Base-by-base conservation (phyloP, 2,113 vertebrate genomes). In the Bufo bufo region DNA sequence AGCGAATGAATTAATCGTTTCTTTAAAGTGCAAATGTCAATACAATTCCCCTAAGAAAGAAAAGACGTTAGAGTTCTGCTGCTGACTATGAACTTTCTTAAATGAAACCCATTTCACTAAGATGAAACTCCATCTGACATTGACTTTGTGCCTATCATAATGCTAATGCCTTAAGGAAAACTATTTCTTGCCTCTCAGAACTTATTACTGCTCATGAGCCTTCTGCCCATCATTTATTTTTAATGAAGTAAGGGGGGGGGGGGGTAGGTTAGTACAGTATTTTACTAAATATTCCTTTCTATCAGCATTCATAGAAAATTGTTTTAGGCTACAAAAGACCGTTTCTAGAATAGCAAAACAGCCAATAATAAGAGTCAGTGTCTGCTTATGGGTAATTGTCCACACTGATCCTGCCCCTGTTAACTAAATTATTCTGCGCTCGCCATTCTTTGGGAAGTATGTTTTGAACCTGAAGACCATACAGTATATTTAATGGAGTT, bases 61-160 rank as follows among this genome's bases (percentile, higher is more conserved):
- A 58, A 83, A 83, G 49, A 61, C 69, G 65, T 61, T 77, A 77
- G 8, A 14, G 49, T 49, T 77, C 47, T 87, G n/a, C 20, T 88
- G 80, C 80, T 88, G 80, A 88, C 80, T 65, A 65, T 77, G 71
- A 83, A 84, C 79, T 77, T 87, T 84, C 47, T 52, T 88, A 88
- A 77, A 88, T 75, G 6, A 88, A 75, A 83, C 47, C 58, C 50
- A 63, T 52, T 88, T 88, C 45, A 61, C 80, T 82, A 58, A 63
- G 58, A 77, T 88, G 66, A 84, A 54, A 69, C 80, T 77, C 58
- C 9, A 43, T 66, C 49, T 77, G 49, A 65, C 58, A 83, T 84
- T 75, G 71, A 65, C 66, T 83, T 82, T 88, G 56, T 75, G 80
- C 19, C 79, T 66, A 82, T 88, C 47, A 83, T 65, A 74, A 65